These are phyloP conservation scores for Xiphophorus hellerii DNA, from an alignment of 2,113 vertebrate species.

Conservation along the genomic window DNA sequence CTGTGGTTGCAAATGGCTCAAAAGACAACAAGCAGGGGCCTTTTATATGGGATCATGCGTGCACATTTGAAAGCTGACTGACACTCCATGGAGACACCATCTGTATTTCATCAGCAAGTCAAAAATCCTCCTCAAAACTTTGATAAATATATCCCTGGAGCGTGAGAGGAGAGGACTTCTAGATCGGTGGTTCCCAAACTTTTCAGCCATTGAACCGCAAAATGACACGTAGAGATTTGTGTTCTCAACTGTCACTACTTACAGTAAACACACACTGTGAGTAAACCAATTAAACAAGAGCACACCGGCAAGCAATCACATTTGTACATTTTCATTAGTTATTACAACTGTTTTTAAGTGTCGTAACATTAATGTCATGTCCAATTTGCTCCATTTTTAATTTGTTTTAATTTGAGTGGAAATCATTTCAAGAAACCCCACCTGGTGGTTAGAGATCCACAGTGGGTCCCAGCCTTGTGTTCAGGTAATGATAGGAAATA, in stretches of 20 bases:
- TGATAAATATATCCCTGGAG: constrained; percentile 6
- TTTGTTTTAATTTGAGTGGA: too few species aligned
- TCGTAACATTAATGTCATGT: neutral
- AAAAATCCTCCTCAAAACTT: constrained; percentile 15
- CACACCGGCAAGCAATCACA: neutral
- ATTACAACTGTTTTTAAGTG: neutral
- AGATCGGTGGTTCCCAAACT: neutral
- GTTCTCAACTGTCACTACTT: neutral
- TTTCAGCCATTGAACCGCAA: neutral
- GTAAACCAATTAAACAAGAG: neutral
- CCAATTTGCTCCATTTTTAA: neutral
- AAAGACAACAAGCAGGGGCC: constrained; percentile 21
- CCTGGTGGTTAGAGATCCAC: too few species aligned
- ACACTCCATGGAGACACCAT: constrained; percentile 57
- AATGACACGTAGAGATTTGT: neutral
- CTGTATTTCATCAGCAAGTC: constrained; percentile 60
- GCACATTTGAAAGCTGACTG: constrained; percentile 27
- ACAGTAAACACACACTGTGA: neutral
- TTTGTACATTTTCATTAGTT: neutral
- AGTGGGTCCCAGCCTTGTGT: too few species aligned
- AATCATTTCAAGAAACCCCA: too few species aligned
- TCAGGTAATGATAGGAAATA: too few species aligned
- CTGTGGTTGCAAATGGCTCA: constrained; percentile 14
- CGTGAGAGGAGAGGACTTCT: neutral
- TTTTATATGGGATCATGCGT: constrained; percentile 52